Percentiles rank a stretch among this genome's conserved stretches.
phyloP scores from a whole-genome alignment of 2,113 vertebrate species.

The Rhynchomys soricoides region DNA sequence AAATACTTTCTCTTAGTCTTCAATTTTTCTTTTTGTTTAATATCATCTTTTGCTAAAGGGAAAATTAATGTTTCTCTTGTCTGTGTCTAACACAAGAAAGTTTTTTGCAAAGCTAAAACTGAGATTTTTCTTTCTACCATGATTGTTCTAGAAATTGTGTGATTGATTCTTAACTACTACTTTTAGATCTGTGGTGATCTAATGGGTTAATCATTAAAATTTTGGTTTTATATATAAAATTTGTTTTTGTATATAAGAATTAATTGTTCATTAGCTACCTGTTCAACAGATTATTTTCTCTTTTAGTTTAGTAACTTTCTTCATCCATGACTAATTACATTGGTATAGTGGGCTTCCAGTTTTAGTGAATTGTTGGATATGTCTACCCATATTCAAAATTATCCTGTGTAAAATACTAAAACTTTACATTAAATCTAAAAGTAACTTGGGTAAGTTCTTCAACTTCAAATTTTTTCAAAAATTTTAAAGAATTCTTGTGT shows the following conservation, averaged over 20 bases:
- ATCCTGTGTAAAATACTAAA: background rate
- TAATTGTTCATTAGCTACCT: background rate
- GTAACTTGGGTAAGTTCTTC: background rate
- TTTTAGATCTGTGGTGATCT: background rate
- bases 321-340: background rate
- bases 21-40: background rate
- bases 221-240: no score
- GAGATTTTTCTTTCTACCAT: background rate
- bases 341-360: background rate
- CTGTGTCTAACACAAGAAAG: background rate
- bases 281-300: background rate
- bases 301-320: background rate
- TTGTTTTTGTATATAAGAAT: background rate
- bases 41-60: background rate
- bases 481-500: background rate
- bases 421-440: background rate
- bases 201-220: background rate
- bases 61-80: background rate
- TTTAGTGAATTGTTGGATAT: background rate
- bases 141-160: background rate
- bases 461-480: background rate
- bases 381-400: background rate
- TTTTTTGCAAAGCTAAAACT: background rate
- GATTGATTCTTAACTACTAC: background rate
- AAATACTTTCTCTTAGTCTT: background rate